phyloP scores from a whole-genome alignment of 2,797 vertebrate species.

The Crossoptilon crossoptilon region DNA sequence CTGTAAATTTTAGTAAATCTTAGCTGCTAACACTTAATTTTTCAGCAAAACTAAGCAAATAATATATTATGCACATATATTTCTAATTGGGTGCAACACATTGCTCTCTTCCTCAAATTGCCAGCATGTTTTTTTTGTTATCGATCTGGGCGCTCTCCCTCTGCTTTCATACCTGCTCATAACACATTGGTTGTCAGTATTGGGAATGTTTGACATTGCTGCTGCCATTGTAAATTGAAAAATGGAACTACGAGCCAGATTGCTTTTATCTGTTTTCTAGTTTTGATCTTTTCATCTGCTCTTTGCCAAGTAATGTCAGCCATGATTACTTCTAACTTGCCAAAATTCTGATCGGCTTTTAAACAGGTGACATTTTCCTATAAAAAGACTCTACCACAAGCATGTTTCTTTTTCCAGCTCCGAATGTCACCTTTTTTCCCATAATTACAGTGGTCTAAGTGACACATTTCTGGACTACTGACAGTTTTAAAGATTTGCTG shows the following conservation, averaged over 20 bases:
- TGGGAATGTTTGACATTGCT: conserved; percentile 61
- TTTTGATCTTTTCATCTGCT: conserved; percentile 70
- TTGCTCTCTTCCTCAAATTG: neutral
- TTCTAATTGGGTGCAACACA: neutral
- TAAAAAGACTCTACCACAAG: conserved; percentile 64
- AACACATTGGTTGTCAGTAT: neutral
- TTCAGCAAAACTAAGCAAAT: neutral
- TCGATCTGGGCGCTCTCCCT: neutral
- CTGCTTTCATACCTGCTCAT: conserved; percentile 6
- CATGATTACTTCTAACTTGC: conserved; percentile 71
- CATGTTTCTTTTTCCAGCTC: conserved; percentile 64
- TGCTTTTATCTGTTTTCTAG: conserved; percentile 65
- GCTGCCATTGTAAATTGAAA: conserved; percentile 64
- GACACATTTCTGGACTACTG: conserved; percentile 75
- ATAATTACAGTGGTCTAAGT: conserved; percentile 74
- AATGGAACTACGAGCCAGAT: conserved; percentile 36
- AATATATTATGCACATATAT: neutral
- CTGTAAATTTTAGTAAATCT: neutral
- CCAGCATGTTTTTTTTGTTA: neutral
- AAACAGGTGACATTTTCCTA: conserved; percentile 74
- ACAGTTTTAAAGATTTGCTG: conserved; percentile 75
- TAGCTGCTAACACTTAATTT: neutral
- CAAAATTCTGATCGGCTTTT: conserved; percentile 69
- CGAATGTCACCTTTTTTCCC: conserved; percentile 68
- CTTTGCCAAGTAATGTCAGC: conserved; percentile 69